Percentiles rank a stretch among this genome's conserved stretches.
These are phyloP conservation scores for Euleptes europaea DNA, from an alignment of 2,113 vertebrate genomes.

Conservation along the genomic window DNA sequence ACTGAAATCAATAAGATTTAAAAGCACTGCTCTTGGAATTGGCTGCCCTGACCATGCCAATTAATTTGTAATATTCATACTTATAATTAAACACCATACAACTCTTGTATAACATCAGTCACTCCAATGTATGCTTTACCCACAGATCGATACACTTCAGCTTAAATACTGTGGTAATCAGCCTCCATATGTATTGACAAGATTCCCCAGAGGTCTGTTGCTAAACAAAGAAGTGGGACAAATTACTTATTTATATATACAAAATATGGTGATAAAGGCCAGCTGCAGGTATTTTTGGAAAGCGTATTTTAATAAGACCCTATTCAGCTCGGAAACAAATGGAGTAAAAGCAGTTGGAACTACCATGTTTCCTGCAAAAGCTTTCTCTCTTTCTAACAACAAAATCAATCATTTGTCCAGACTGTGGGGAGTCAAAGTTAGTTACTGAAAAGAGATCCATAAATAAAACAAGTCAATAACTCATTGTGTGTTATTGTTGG, in stretches of 20 bases:
- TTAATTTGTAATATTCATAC: background rate
- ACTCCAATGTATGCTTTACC: conserved; percentile 44
- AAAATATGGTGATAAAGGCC: conserved; percentile 82
- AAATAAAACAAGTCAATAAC: conserved; percentile 91
- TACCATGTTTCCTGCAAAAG: conserved; percentile 81
- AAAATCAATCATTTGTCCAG: conserved; percentile 90
- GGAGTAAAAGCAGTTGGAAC: conserved; percentile 80
- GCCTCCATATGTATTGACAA: conserved; percentile 75
- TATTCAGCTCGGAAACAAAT: conserved; percentile 83
- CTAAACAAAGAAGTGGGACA: conserved; percentile 82
- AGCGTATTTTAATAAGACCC: conserved; percentile 88
- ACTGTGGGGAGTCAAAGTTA: conserved; percentile 83
- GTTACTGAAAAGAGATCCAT: conserved; percentile 85
- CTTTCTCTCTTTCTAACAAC: conserved; percentile 79
- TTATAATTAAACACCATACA: conserved; percentile 29
- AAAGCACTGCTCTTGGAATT: background rate
- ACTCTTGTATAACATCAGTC: conserved; percentile 42
- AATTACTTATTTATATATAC: conserved; percentile 89
- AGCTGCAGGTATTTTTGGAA: conserved; percentile 87
- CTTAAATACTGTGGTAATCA: conserved; percentile 63
- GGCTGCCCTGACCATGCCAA: background rate
- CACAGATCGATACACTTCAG: conserved; percentile 55
- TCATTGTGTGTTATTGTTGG: conserved; percentile 86
- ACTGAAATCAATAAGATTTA: background rate
- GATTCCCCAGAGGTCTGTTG: conserved; percentile 76